Percentiles rank a stretch among this genome's conserved stretches.
Conservation (phyloP, 2,113 vertebrate genomes). For the Sprattus sprattus region DNA sequence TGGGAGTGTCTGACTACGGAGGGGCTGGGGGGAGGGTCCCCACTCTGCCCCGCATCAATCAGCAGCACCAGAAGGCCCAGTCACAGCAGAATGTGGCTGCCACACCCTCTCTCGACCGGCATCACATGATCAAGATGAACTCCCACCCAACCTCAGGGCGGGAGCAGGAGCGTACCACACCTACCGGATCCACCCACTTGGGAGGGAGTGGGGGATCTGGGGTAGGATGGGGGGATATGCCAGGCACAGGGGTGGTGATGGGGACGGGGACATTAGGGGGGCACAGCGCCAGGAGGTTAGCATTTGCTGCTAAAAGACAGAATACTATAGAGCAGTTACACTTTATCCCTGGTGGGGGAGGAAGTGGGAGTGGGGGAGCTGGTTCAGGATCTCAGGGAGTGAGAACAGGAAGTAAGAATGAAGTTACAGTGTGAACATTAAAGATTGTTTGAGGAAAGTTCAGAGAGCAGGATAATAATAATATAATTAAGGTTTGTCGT, state of each 20-base stretch:
- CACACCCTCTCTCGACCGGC: conserved; percentile 79
- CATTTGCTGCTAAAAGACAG: conserved; percentile 84
- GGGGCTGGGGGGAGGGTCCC: conserved; percentile 62
- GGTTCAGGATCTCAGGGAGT: conserved; percentile 74
- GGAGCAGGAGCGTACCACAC: conserved; percentile 70
- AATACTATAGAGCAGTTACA: conserved; percentile 90
- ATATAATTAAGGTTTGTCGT: conserved; percentile 12
- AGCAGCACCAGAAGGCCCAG: conserved; percentile 72
- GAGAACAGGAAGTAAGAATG: conserved; percentile 85
- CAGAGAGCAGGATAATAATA: conserved; percentile 21
- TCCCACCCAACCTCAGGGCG: conserved; percentile 79
- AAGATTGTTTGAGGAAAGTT: conserved; percentile 21
- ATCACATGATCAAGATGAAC: conserved; percentile 88
- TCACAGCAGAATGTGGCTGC: conserved; percentile 84
- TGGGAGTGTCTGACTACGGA: conserved; percentile 62
- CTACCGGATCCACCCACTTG: conserved; percentile 63
- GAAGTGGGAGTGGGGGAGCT: conserved; percentile 63
- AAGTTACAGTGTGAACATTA: conserved; percentile 82
- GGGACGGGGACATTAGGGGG: conserved; percentile 79
- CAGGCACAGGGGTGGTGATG: conserved; percentile 73
- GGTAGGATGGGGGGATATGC: conserved; percentile 72
- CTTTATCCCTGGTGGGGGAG: conserved; percentile 83
- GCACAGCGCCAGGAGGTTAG: conserved; percentile 78
- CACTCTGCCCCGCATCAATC: conserved; percentile 65
- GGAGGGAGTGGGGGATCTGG: conserved; percentile 60